These are phyloP conservation scores for Onychomys leucogaster DNA, from an alignment of 2,797 vertebrate species.

Conservation along the genomic window DNA sequence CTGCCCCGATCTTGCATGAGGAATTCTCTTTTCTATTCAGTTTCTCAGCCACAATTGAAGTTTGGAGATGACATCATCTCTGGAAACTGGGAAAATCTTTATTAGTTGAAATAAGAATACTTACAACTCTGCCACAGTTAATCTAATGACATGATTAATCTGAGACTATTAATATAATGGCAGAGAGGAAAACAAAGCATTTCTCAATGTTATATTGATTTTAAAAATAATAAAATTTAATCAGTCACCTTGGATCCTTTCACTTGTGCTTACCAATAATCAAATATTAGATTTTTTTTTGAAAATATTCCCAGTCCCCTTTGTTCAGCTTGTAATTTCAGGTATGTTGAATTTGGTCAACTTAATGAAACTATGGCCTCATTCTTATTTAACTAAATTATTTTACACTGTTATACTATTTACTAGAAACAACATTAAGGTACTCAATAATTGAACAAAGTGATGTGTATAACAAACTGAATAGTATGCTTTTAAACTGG, in stretches of 20 bases:
- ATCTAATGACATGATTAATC: background rate
- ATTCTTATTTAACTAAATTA: background rate
- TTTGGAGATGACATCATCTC: background rate
- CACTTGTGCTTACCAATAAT: too few species aligned
- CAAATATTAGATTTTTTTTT: too few species aligned
- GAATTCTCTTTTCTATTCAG: background rate
- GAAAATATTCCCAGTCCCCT: accelerated
- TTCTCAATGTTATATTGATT: background rate
- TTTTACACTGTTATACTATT: background rate
- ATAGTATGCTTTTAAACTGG: background rate
- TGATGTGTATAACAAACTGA: background rate
- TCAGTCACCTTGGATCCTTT: background rate
- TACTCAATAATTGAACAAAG: background rate
- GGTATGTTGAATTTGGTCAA: background rate
- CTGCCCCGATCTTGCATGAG: accelerated
- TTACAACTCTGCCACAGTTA: background rate
- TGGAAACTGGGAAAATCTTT: background rate
- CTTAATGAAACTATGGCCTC: background rate
- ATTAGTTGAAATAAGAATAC: background rate
- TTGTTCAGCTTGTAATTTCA: background rate
- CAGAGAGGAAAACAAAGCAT: background rate
- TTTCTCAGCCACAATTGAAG: background rate
- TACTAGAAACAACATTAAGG: background rate
- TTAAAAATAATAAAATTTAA: background rate
- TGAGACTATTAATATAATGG: background rate